Evolutionary conservation across 2,888 invertebrate species (phyloP).

Genomic region (Liopterus haemorrhoidalis): DNA sequence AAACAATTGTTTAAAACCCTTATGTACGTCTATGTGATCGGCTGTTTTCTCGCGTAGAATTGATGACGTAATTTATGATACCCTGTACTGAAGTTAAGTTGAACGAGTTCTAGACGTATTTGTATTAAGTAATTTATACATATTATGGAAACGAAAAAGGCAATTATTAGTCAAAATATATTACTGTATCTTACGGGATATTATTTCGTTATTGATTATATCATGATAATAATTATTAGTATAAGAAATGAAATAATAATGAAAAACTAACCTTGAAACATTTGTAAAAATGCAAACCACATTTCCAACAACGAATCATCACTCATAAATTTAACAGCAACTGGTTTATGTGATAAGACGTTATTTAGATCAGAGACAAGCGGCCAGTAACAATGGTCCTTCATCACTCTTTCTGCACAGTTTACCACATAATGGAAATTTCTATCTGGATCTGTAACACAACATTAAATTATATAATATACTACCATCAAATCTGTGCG

Average conservation of each 20-base stretch:
- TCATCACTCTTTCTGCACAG: slow-evolving; percentile 87
- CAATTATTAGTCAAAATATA: too few species aligned
- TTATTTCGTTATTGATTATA: too few species aligned
- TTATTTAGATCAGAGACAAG: slow-evolving; percentile 95
- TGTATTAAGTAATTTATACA: too few species aligned
- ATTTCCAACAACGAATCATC: slow-evolving; percentile 85
- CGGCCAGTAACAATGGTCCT: slow-evolving; percentile 98
- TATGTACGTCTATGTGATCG: too few species aligned
- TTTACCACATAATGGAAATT: slow-evolving; percentile 90
- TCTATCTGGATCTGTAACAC: slow-evolving; percentile 57
- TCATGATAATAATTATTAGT: slow-evolving; percentile 7
- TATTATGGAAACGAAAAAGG: not conserved
- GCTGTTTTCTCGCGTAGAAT: too few species aligned
- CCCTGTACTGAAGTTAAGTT: too few species aligned
- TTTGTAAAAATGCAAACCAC: slow-evolving; percentile 92
- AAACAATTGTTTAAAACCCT: too few species aligned
- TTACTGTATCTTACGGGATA: too few species aligned
- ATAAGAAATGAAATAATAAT: slow-evolving; percentile 4
- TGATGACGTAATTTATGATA: too few species aligned
- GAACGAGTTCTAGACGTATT: too few species aligned
- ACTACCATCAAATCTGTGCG: too few species aligned
- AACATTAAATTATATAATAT: too few species aligned
- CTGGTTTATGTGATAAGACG: slow-evolving; percentile 85
- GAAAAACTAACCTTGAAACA: slow-evolving; percentile 76
- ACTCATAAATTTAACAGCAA: slow-evolving; percentile 82